Evolutionary conservation across 2,113 vertebrate species (phyloP).

Genomic region (Nycticebus coucang): DNA sequence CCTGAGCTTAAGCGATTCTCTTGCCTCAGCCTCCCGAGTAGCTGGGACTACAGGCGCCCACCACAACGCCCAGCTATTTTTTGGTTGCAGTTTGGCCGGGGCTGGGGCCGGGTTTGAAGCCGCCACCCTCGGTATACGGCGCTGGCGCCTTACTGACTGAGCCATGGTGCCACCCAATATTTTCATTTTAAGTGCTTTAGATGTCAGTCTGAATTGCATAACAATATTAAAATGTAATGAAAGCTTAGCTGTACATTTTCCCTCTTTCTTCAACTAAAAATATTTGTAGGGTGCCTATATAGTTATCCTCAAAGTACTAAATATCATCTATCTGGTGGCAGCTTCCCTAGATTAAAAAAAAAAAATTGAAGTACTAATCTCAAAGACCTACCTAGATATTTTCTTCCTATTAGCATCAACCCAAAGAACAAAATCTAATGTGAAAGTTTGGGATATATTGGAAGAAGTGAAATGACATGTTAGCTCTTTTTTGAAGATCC

Average conservation of each 20-base stretch:
- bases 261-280: neutral
- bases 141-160: no score
- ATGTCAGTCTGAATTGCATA: neutral
- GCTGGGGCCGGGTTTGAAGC: no score
- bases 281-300: neutral
- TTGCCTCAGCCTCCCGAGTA: no score
- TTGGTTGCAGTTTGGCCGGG: no score
- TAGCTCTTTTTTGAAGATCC: neutral
- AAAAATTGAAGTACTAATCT: neutral
- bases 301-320: neutral
- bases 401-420: neutral
- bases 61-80: no score
- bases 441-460: neutral
- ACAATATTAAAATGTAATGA: neutral
- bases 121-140: no score
- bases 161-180: no score
- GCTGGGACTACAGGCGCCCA: no score
- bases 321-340: neutral
- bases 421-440: neutral
- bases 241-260: neutral
- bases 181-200: neutral
- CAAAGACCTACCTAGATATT: neutral
- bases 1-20: no score
- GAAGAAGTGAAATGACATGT: constrained; percentile 23
- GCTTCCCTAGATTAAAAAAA: neutral